phyloP scores from a whole-genome alignment of 2,797 vertebrate species.

The Lophius americanus region DNA sequence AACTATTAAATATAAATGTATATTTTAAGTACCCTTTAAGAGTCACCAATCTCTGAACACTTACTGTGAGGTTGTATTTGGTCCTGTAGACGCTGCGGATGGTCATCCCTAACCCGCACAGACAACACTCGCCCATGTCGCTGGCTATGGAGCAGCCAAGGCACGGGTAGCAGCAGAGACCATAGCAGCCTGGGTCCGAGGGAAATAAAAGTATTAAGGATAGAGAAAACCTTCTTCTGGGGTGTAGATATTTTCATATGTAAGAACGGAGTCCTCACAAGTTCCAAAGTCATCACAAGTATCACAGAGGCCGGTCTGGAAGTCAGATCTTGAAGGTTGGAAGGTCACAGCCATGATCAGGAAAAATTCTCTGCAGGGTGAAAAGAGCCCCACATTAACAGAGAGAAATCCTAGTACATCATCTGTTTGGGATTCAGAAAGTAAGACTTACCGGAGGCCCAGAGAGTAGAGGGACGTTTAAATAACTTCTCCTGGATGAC shows the following conservation, averaged over 20 bases:
- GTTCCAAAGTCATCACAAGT: slow-evolving; percentile 75
- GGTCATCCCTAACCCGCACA: slow-evolving; percentile 75
- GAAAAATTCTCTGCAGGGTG: slow-evolving; percentile 9
- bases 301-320: slow-evolving; percentile 79
- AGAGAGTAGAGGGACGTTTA: too few species aligned
- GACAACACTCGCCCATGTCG: slow-evolving; percentile 85
- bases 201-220: neutral
- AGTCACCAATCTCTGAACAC: slow-evolving; percentile 31
- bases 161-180: slow-evolving; percentile 71
- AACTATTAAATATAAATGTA: too few species aligned
- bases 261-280: slow-evolving; percentile 76
- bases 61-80: slow-evolving; percentile 84
- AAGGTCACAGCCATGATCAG: slow-evolving; percentile 69
- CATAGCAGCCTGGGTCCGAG: slow-evolving; percentile 74
- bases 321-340: slow-evolving; percentile 74
- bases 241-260: neutral
- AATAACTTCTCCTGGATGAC: too few species aligned
- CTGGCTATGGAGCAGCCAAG: slow-evolving; percentile 79
- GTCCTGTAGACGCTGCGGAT: slow-evolving; percentile 87
- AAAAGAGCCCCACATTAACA: neutral
- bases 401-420: too few species aligned
- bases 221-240: neutral
- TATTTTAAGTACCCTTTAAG: too few species aligned
- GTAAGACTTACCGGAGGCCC: too few species aligned
- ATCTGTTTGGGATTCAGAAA: too few species aligned